A percentile compares a stretch with the other conserved stretches of the same genome.
These are phyloP conservation scores for Catostomus latipinnis DNA, from an alignment of 2,797 vertebrate species.

Conservation along the genomic window DNA sequence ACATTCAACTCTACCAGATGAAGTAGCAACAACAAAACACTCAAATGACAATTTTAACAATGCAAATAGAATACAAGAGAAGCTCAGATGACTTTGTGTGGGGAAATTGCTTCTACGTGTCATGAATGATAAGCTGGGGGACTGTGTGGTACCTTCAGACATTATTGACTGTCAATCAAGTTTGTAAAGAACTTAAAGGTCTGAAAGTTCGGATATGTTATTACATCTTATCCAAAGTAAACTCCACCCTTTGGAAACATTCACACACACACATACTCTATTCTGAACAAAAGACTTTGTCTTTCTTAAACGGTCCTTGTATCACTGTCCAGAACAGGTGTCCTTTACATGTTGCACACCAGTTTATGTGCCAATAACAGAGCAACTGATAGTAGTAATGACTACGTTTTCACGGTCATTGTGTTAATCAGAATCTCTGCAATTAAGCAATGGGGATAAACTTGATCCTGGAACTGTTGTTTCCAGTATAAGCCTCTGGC, in stretches of 20 bases:
- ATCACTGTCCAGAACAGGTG: slow-evolving; percentile 42
- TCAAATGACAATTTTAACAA: background rate
- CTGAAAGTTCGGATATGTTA: background rate
- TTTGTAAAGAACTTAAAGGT: background rate
- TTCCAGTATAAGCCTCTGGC: background rate
- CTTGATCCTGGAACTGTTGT: background rate
- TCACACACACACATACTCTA: slow-evolving; percentile 26
- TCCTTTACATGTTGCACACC: slow-evolving; percentile 26
- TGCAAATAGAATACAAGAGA: background rate
- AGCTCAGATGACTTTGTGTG: background rate
- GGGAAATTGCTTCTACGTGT: background rate
- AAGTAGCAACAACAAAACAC: too few relatives aligned
- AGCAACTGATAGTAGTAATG: background rate
- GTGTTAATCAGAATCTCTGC: slow-evolving; percentile 1
- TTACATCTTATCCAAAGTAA: slow-evolving; percentile 28
- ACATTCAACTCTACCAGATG: too few relatives aligned
- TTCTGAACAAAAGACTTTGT: slow-evolving; percentile 22
- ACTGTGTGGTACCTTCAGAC: background rate
- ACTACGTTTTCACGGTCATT: too few relatives aligned
- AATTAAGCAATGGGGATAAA: background rate
- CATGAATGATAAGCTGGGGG: background rate
- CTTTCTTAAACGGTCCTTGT: slow-evolving; percentile 8
- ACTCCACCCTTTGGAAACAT: slow-evolving; percentile 50
- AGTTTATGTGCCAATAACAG: slow-evolving; percentile 30
- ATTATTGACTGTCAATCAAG: slow-evolving; percentile 17